Evolutionary conservation across 2,797 vertebrate genomes (phyloP), one percentile per base, ranked within the genome.

Genomic region (Trichosurus vulpecula): DNA sequence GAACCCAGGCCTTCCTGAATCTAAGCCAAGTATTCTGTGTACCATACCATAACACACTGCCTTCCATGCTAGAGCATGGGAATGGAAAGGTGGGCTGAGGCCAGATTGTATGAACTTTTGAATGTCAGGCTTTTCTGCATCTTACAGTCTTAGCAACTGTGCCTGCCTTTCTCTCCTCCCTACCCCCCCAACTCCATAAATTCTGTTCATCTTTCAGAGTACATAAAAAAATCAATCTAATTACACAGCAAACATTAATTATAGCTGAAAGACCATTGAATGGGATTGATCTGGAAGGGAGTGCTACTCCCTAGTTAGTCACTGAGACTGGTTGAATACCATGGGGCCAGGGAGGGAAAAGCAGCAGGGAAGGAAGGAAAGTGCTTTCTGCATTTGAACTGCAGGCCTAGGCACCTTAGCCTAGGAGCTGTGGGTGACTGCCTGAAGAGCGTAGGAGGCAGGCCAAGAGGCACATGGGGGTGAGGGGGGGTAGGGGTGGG

Each of bases 201-300:
- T 98, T 97, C 93, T 96, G 96, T 95, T 96, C 56, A 31, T 95
- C 95, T 95, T 94, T 93, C 97, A 94, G 92, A 96, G 95, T 97
- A 95, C 94, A 92, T 98, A 95, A 96, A 98, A 54, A 98, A 98
- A 98, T 98, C 98, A 97, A 98, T 98, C 97, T 96, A 97, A 98
- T 97, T 96, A 97, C 96, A 61, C 95, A 97, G 97, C 92, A 98
- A 98, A 98, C 97, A 96, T 98, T 98, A 98, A 98, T 98, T 98
- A 98, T 89, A 96, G 96, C 97, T 31, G 94, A 97, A 98, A 98
- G 97, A 96, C 97, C 96, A 81, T 57, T 92, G 96, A 97, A 97
- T 92, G 95, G 95, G 96, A 98, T 92, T 96, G 98, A 98, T 98
- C 96, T 97, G 96, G 61, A 95, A 95, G 95, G 97, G 51, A 87